Evolutionary conservation across 1,140 invertebrate genomes (phyloP), one percentile per base, ranked within the genome.

Genomic region (Paraescarpia echinospica): DNA sequence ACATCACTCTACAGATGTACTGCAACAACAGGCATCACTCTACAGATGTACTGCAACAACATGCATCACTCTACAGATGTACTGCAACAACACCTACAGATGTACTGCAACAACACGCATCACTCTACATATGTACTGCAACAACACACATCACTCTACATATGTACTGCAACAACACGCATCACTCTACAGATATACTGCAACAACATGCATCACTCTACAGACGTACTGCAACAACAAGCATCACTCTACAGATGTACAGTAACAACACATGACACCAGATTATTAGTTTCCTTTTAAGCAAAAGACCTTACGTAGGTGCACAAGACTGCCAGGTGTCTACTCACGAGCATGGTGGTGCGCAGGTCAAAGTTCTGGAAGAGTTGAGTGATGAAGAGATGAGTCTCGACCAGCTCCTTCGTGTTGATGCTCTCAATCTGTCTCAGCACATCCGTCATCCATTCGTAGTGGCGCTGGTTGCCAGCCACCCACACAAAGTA

Each of bases 401-500:
- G 99, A 94, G 99, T 99, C 96, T 99, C 99, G 31, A 99, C 97
- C 9, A 99, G 98, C 95, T 98, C 98, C 12, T 98, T 99, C 41
- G 99, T 98, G 96, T 99, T 99, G 95, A 99, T 98, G 92, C 97
- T 97, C 95, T 99, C 99, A 0, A 99, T 99, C 95, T 99, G 98
- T 92, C 99, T 97, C 34, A 99, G 96, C n/a, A 99, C 99, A 95
- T 99, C 99, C 94, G 99, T 99, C 96, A 99, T 99, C 99, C 99
- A 99, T 96, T 99, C 99, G 95, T 99, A 99, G 95, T 99, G 99
- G 93, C 99, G 98, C 96, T 99, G 99, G 5, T 99, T 99, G 6
- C 99, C 99, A 95, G 99, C 99, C 94, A 99, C 99, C 99, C 99
- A 99, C 12, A 99, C 96, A 96, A 99, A 99, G 96, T 99, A 99